Evolutionary conservation across 1,140 invertebrate species (phyloP).

Genomic region (Nymphalis io): DNA sequence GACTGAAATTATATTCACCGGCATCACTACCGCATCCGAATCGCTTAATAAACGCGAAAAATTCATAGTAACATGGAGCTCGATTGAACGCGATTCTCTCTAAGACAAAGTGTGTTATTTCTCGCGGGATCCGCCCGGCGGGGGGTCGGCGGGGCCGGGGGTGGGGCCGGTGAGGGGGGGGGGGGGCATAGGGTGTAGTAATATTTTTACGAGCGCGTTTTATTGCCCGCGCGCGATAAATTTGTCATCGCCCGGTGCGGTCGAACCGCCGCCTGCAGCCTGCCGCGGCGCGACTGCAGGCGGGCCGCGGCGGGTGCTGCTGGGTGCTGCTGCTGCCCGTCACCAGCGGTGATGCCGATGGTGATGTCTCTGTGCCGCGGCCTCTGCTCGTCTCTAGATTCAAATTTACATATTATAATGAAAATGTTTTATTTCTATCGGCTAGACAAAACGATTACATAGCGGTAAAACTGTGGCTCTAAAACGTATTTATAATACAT

Average conservation of each 20-base stretch:
- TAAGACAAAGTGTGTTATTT: conserved; percentile 76
- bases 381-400: no score
- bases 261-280: conserved; percentile 10
- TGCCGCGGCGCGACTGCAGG: not conserved
- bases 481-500: no score
- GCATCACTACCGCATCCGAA: conserved; percentile 20
- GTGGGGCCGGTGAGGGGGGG: conserved; percentile 17
- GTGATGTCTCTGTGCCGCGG: no score
- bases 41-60: not conserved
- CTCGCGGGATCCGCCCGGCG: conserved; percentile 57
- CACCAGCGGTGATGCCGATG: no score
- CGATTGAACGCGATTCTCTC: conserved; percentile 62
- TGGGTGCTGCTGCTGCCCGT: no score
- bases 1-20: no score
- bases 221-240: conserved; percentile 67
- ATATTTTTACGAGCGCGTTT: conserved; percentile 75
- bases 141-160: conserved; percentile 5
- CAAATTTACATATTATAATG: no score
- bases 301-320: no score
- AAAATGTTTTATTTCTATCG: no score
- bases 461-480: no score
- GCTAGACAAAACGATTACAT: no score
- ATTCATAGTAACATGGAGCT: conserved; percentile 39
- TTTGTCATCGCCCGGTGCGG: conserved; percentile 61
- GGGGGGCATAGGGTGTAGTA: conserved; percentile 42